Evolutionary conservation across 2,888 invertebrate genomes (phyloP), one percentile per base, ranked within the genome.

Genomic region (Seladonia tumulorum): DNA sequence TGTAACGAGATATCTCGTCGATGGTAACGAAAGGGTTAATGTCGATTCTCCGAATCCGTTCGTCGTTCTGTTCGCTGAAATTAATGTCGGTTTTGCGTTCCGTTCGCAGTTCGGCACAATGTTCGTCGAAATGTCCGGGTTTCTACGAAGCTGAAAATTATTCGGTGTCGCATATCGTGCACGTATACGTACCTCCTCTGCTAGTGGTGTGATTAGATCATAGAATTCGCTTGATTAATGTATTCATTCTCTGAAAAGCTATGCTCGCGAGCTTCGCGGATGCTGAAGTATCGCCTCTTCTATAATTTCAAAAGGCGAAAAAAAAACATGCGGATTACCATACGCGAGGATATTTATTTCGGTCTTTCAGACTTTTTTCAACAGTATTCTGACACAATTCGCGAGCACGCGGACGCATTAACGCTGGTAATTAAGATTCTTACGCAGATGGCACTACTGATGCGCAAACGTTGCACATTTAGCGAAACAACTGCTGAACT

Each of bases 371-470:
- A 29, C 25, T 16, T 35, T 66, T 29, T 57, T 35, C 25, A 7
- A 22, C 25, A 18, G 7, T 75, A 12, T 25, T 22, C 22, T 29
- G 53, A 42, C 35, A 60, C 18, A n/a, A 22, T 29, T 72, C 16
- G 10, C 78, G 22, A 78, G 71, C 53, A 57, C 7, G 18, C 35
- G 10, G 18, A 35, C 29, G 22, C 4, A 8, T 29, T 7, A 18
- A 25, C 47, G 39, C 8, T 5, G 14, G 10, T 35, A 63, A 63
- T 79, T 63, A 29, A 57, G 45, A 42, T 47, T 63, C 35, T 73
- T 25, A 53, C 16, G 18, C 29, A 75, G 74, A 80, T 53, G 42
- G 75, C 80, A 49, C 42, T 53, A 42, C 22, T 25, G 25, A 25
- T 16, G n/a, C 42, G 42, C 42, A 8, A 53, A 80, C 22, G 66